Base-by-base conservation (phyloP, 2,113 vertebrate species). In the Kryptolebias marmoratus region DNA sequence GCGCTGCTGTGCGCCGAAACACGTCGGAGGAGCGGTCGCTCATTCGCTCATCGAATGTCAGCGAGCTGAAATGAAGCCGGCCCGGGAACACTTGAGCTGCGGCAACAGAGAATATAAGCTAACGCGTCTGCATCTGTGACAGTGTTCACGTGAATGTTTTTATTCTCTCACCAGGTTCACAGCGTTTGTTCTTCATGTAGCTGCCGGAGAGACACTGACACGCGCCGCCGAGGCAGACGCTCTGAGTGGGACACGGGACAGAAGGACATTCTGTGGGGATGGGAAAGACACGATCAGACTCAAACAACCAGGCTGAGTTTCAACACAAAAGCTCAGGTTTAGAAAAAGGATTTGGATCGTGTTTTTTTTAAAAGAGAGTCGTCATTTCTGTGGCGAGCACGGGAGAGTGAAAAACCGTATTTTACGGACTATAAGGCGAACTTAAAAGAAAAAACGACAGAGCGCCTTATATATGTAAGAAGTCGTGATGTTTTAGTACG, bases 31-130 rank as follows among this genome's bases (percentile, higher is more conserved):
- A 79, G 30, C 81, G 83, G 85, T 93, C 4, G 1, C n/a, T 76
- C 94, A 94, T 94, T 16, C 63, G 58, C 0, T 28, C 0, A 0
- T 32, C 0, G 85, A 91, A 94, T 0, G 0, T 2, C 28, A 74
- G 2, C 1, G 28, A 36, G 2, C 0, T 56, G 45, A 94, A 12
- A 53, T 82, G 90, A 62, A 94, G 90, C 4, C 6, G 14, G 22
- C 92, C 92, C 30, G 93, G 71, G 70, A 94, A 94, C 11, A 92
- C 87, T 87, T 81, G 90, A n/a, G 70, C 94, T 94, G 66, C 12
- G 45, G n/a, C 52, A 8, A 62, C 30, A 81, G 8, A 58, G 14
- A 28, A 13, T 18, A 11, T 16, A 16, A 16, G 5, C 15, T n/a
- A 6, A 7, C 18, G 16, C 1, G 4, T 2, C 15, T 28, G 15